Conservation (phyloP, 2,888 invertebrate species). For the Hypsopygia costalis region DNA sequence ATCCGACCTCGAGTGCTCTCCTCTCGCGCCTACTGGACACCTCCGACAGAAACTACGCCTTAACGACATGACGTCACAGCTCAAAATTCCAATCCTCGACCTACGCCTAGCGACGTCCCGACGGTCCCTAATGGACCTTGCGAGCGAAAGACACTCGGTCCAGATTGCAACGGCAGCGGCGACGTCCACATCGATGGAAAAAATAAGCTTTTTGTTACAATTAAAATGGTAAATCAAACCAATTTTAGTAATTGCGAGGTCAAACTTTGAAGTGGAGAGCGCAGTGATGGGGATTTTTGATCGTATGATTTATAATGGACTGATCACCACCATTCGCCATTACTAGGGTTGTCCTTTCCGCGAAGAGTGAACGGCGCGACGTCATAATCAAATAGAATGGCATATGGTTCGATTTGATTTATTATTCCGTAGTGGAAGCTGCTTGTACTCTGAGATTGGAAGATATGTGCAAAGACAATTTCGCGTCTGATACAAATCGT, state of each 20-base stretch:
- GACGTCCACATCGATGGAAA: constrained; percentile 59
- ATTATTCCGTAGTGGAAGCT: neutral
- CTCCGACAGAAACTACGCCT: constrained; percentile 76
- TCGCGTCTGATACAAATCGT: constrained; percentile 5
- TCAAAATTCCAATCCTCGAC: constrained; percentile 61
- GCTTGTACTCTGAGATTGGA: constrained; percentile 1
- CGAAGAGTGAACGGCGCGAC: neutral
- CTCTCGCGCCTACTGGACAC: constrained; percentile 76
- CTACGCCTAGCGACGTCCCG: constrained; percentile 43
- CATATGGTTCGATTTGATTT: neutral
- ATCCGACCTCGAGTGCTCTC: constrained; percentile 80
- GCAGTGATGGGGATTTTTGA: constrained; percentile 53
- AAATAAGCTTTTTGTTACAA: constrained; percentile 80
- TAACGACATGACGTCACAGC: constrained; percentile 70
- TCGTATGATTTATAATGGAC: constrained; percentile 62
- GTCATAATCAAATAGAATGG: neutral
- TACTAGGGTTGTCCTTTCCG: constrained; percentile 1
- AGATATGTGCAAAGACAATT: constrained; percentile 6
- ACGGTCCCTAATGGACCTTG: constrained; percentile 71
- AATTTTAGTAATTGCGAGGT: constrained; percentile 79
- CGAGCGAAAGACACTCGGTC: constrained; percentile 75
- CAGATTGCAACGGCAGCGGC: constrained; percentile 67
- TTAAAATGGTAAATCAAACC: constrained; percentile 81
- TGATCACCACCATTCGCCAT: constrained; percentile 16
- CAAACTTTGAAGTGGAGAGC: constrained; percentile 69